These are phyloP conservation scores for Petrocephalus schoutedeni DNA, from an alignment of 2,797 vertebrate species.

Conservation along the genomic window DNA sequence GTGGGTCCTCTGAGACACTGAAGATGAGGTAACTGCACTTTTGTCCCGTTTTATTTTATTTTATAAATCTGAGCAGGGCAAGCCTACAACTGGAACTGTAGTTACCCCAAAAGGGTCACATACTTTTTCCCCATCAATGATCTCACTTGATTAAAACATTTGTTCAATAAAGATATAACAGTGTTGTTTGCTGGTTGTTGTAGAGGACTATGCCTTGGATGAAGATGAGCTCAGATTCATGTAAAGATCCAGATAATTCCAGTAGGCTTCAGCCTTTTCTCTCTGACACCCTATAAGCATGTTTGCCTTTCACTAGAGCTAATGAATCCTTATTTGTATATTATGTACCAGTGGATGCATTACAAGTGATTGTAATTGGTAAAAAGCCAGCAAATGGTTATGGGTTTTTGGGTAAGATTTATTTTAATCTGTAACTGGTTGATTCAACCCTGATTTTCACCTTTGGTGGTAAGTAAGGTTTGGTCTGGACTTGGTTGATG, in stretches of 20 bases:
- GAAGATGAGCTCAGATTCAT: background rate
- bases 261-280: background rate
- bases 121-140: background rate
- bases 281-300: background rate
- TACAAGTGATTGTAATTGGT: background rate
- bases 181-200: background rate
- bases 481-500: background rate
- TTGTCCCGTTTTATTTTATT: background rate
- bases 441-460: background rate
- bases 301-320: background rate
- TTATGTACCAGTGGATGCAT: background rate
- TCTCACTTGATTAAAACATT: background rate
- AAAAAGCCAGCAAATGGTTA: constrained; percentile 8
- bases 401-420: background rate
- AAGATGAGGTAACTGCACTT: background rate
- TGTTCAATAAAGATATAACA: background rate
- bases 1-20: background rate
- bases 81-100: background rate
- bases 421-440: background rate
- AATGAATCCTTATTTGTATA: background rate
- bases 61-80: background rate
- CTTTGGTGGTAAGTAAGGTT: background rate
- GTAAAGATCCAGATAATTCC: background rate
- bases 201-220: background rate
- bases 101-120: background rate